These are phyloP conservation scores for Lamellibrachia luymesi DNA, from an alignment of 1,140 invertebrate species.

Conservation along the genomic window DNA sequence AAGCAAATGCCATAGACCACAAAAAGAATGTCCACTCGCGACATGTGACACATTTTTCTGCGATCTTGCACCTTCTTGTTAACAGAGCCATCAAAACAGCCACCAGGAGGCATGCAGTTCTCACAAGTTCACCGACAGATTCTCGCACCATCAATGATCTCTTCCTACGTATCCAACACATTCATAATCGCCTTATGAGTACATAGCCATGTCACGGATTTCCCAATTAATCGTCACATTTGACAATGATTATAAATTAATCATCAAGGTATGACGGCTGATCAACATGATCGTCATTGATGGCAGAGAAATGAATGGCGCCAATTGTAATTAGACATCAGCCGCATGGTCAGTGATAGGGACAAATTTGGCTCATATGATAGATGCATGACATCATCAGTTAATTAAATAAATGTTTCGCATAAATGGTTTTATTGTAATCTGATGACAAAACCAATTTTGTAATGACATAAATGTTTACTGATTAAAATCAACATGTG, in stretches of 20 bases:
- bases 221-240: not conserved
- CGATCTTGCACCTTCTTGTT: not conserved
- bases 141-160: no score
- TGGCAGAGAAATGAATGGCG: not conserved
- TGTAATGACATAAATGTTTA: no score
- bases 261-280: not conserved
- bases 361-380: not conserved
- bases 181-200: not conserved
- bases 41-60: not conserved
- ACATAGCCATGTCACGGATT: not conserved
- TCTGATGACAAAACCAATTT: no score
- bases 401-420: no score
- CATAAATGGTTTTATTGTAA: no score
- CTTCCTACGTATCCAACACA: not conserved
- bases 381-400: no score
- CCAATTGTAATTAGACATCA: not conserved
- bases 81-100: not conserved
- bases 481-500: no score
- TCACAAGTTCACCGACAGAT: no score
- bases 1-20: not conserved
- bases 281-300: not conserved
- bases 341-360: not conserved
- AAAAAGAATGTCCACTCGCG: not conserved
- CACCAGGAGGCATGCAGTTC: not conserved
- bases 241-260: not conserved